Base-by-base conservation (phyloP, 2,113 vertebrate genomes). In the Vulpes lagopus region DNA sequence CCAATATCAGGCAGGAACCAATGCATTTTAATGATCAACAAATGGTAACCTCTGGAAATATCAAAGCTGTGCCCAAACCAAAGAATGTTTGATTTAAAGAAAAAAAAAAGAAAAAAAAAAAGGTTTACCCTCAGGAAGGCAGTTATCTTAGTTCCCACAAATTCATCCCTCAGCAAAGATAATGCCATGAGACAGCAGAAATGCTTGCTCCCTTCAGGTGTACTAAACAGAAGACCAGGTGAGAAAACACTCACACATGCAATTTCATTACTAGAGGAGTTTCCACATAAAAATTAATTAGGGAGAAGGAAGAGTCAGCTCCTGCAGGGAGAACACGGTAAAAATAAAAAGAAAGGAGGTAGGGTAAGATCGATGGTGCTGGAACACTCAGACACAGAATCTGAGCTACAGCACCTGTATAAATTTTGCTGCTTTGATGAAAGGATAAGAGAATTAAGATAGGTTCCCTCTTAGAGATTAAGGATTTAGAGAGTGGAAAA, bases 221-320 rank as follows among this genome's bases (percentile, higher is more conserved):
- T 65, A 53, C 32, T 65, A 30, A 55, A 94, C 86, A 38, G 74
- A 64, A 94, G 95, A 57, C 11, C 62, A 32, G 38, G 81, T 22
- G 73, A 80, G 65, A 78, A 20, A 88, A 55, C 35, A 22, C 23
- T 8, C 10, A 2, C 74, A 76, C 0, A 0, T 67, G 51, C 7
- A 53, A 91, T 92, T 81, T 89, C 82, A 92, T 92, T 91, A 88
- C 43, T 65, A 57, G 5, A 92, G 79, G 60, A 84, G 25, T 89
- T 95, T 71, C 38, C 83, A 59, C 38, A 85, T 43, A 90, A 92
- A 97, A 95, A 59, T 95, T 96, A 97, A 95, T 89, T 92, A 80
- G 88, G 62, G 57, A 96, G 81, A 96, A 96, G 53, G 35, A 87
- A 95, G 25, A 92, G 59, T 73, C 30, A 27, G 12, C 38, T 81